Base-by-base conservation (phyloP, 2,888 invertebrate genomes). In the Caenorhabditis uteleia region DNA sequence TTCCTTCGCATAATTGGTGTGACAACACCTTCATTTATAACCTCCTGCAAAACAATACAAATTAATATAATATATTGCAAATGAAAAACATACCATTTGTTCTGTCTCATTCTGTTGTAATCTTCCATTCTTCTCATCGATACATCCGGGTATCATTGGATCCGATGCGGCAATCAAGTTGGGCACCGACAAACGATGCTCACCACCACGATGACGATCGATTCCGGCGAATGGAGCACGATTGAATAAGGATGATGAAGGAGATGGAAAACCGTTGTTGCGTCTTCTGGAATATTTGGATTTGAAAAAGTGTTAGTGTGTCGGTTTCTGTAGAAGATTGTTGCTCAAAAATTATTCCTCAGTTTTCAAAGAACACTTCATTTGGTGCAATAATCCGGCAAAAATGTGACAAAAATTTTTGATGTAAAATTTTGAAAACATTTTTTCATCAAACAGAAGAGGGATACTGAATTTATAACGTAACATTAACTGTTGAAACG, bases 1-100 rank as follows among this genome's bases (percentile, higher is more conserved):
- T 78, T 80, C 18, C 80, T 48, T 12, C 80, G 59, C 6, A 78
- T 73, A 10, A 80, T 75, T 2, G 78, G 78, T 25, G 78, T 79
- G 34, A 77, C 74, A 16, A 78, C 55, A 38, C 78, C 80, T 53
- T 80, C 80, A 57, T 79, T 80, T 43, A 84, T 77, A 49, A 78
- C 74, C 70, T 77, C 55, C n/a, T n/a, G n/a, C n/a, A n/a, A n/a
- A 10, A 34, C 10, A 18, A 34, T 34, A 33, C 29, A 14, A 10
- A 46, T 10, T 16, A 46, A 46, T n/a, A 34, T 34, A 7, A 10
- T 14, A 21, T 26, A 8, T 34, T 29, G 7, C 8, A 21, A 34
- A 34, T 31, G 31, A 18, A 33, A 20, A 33, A 5, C 23, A 29
- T 14, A 42, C 26, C 26, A 16, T 42, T 6, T 1, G n/a, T 20